These are phyloP conservation scores for Stomatorhinus ivindoensis DNA, from an alignment of 2,113 vertebrate genomes.

Conservation along the genomic window DNA sequence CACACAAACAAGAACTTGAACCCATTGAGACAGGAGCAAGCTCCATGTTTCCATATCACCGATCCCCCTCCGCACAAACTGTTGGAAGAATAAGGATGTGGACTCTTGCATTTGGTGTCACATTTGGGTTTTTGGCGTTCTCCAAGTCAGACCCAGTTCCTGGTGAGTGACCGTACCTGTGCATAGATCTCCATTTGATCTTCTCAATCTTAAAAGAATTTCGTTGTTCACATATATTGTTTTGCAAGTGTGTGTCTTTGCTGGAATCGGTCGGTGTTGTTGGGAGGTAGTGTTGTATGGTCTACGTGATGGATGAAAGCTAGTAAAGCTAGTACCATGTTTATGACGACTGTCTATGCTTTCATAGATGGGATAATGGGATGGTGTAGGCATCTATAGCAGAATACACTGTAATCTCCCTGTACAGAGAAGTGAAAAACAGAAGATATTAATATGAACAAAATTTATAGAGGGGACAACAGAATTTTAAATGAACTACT, in stretches of 20 bases:
- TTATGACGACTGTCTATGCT: background rate
- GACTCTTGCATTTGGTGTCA: slow-evolving; percentile 14
- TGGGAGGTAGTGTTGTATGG: background rate
- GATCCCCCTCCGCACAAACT: background rate
- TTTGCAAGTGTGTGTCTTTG: background rate
- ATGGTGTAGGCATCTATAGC: background rate
- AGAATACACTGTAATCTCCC: background rate
- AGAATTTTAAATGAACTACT: background rate
- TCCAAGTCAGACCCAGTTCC: slow-evolving; percentile 12
- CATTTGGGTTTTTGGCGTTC: slow-evolving; percentile 21
- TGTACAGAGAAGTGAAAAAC: background rate
- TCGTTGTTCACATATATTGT: background rate
- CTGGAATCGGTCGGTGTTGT: background rate
- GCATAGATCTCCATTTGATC: background rate
- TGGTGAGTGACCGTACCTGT: slow-evolving; percentile 24
- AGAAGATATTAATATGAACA: background rate
- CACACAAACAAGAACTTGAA: background rate
- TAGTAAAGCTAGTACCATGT: background rate
- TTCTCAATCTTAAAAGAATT: background rate
- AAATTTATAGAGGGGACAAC: background rate
- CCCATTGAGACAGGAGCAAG: background rate
- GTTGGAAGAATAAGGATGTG: slow-evolving; percentile 25
- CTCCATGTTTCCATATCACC: background rate
- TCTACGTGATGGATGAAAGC: background rate
- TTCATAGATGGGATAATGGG: background rate